Conservation (phyloP, 2,797 vertebrate genomes). For the Gadopsis bispinosus region DNA sequence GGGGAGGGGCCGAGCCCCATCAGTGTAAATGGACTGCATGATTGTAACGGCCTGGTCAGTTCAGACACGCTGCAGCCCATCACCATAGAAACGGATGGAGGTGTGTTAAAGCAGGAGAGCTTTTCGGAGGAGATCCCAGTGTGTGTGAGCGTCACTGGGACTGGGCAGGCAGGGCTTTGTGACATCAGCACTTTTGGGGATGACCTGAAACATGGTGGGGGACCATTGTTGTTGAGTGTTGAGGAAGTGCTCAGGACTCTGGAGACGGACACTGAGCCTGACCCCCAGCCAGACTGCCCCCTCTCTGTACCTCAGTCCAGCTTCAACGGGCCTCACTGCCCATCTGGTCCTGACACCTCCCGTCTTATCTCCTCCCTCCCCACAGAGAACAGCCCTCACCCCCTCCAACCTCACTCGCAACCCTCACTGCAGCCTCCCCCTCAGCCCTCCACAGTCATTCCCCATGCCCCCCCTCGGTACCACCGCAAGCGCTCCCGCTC, state of each 20-base stretch:
- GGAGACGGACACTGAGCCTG: constrained; percentile 90
- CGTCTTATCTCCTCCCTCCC: constrained; percentile 76
- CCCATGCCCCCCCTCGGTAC: constrained; percentile 88
- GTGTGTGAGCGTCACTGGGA: constrained; percentile 87
- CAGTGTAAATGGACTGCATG: constrained; percentile 91
- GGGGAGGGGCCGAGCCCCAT: constrained; percentile 81
- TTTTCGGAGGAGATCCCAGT: constrained; percentile 88
- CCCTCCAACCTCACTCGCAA: constrained; percentile 86
- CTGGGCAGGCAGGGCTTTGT: constrained; percentile 86
- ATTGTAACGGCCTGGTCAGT: constrained; percentile 91
- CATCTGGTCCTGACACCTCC: constrained; percentile 69
- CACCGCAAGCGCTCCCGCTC: constrained; percentile 96
- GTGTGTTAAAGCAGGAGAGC: constrained; percentile 89
- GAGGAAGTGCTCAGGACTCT: constrained; percentile 97
- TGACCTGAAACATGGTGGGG: constrained; percentile 91
- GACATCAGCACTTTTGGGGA: constrained; percentile 90
- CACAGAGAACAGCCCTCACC: constrained; percentile 77
- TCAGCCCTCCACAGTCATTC: constrained; percentile 86
- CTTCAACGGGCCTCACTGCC: constrained; percentile 89
- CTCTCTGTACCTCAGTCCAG: constrained; percentile 83
- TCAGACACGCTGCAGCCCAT: constrained; percentile 85
- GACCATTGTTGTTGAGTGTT: constrained; percentile 92
- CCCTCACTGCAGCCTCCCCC: constrained; percentile 78
- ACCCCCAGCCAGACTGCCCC: constrained; percentile 68
- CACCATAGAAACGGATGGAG: constrained; percentile 70